Base-by-base conservation (phyloP, 1,140 invertebrate genomes). In the Eriocheir sinensis region DNA sequence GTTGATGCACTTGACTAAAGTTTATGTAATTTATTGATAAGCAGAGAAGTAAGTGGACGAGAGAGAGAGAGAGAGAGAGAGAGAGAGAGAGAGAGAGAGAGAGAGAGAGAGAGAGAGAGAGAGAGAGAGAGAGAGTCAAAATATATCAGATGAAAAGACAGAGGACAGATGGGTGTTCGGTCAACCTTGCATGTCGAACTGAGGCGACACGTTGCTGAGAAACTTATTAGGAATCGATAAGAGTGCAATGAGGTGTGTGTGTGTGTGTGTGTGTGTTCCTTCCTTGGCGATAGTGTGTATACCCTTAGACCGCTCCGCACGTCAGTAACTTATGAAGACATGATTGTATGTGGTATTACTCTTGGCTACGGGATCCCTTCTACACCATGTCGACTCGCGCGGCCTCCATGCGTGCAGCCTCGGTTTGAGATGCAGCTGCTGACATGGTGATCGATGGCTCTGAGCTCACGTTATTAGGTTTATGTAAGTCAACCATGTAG, bases 221-320 rank as follows among this genome's bases (percentile, higher is more conserved):
- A n/a, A n/a, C n/a, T n/a, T n/a, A n/a, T n/a, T n/a, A n/a, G n/a
- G n/a, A n/a, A n/a, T n/a, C n/a, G n/a, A n/a, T n/a, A n/a, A n/a
- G n/a, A n/a, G n/a, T n/a, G n/a, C n/a, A n/a, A n/a, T n/a, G n/a
- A n/a, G n/a, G n/a, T 89, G 88, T 89, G 86, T 89, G 86, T 86
- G 86, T 89, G 86, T 89, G 86, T 89, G 86, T 89, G 86, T 89
- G 86, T n/a, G n/a, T n/a, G n/a, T n/a, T n/a, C n/a, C n/a, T n/a
- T n/a, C n/a, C n/a, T n/a, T n/a, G n/a, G n/a, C n/a, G n/a, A n/a
- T n/a, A n/a, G 53, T 72, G 53, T 72, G 53, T 72, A 21, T 72
- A 21, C 27, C 60, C 8, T n/a, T 72, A 72, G 60, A 72, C 60
- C 6, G 60, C 60, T 72, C n/a, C 21, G 60, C 60, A 72, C 60